Evolutionary conservation across 2,888 invertebrate species (phyloP), one percentile per base, ranked within the genome.

Genomic region (Agrotis puta): DNA sequence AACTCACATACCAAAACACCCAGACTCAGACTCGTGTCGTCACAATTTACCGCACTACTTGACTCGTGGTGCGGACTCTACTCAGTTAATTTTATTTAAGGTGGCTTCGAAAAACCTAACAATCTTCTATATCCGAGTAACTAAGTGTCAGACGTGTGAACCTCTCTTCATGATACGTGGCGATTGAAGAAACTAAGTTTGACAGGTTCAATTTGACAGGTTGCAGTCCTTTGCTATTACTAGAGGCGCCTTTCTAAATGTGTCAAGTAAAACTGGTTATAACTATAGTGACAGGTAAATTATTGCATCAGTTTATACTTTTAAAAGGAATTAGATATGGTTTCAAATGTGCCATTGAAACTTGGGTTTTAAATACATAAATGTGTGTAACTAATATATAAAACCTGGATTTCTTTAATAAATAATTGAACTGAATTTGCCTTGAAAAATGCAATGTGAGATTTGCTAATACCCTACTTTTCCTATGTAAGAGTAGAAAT

Each of bases 111-210:
- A 50, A 51, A 77, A 77, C 27, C 18, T 13, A 66, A 24, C 16
- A 53, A 48, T 48, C 66, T 48, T 66, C 58, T 77, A 56, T 59
- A 66, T 73, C 54, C 48, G 6, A 39, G 50, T 78, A 70, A 74
- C 74, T 27, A 56, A 63, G 65, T 63, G 62, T 24, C 69, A 65
- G 68, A 63, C 57, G 16, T 77, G 59, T 74, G 33, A 43, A 59
- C 47, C 64, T 43, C 58, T 39, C 6, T 22, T 54, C 68, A 18
- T 57, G 57, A 47, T 20, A 57, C 16, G 20, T n/a, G 47, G 57
- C 39, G 50, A 27, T 51, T 16, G 51, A 50, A 16, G 24, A 51
- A 76, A 53, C 22, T 47, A 39, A 39, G 7, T 47, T 47, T 9
- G 20, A 47, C 39, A 14, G 33, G 53, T 24, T 0, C 18, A 33